Evolutionary conservation across 2,888 invertebrate genomes (phyloP).

Genomic region (Ferdinandea cuprea): DNA sequence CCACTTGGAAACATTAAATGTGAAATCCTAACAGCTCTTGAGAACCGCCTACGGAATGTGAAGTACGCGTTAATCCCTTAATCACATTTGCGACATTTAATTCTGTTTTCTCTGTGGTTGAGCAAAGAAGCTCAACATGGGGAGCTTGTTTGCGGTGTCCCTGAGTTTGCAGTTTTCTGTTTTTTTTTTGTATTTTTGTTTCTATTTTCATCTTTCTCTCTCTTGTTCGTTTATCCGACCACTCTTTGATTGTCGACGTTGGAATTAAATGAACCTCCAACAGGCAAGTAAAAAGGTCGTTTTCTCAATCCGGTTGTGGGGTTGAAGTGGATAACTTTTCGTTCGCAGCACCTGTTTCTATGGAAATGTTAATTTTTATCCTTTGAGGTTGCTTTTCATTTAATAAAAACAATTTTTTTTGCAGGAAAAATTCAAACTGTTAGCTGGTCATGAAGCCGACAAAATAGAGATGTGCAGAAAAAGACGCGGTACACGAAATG

Average conservation of each 20-base stretch:
- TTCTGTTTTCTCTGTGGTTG: constrained; percentile 70
- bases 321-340: too few relatives aligned
- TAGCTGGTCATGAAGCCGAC: constrained; percentile 8
- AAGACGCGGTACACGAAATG: background rate
- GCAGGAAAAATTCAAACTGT: background rate
- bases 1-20: constrained; percentile 39
- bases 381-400: background rate
- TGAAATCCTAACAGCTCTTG: constrained; percentile 35
- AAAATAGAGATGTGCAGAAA: background rate
- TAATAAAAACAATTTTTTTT: background rate
- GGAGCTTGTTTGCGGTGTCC: constrained; percentile 44
- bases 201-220: constrained; percentile 11
- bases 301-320: background rate
- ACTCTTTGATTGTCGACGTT: constrained; percentile 36
- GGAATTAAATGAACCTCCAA: constrained; percentile 47
- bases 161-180: constrained; percentile 53
- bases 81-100: constrained; percentile 78
- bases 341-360: constrained; percentile 25
- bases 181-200: too few relatives aligned
- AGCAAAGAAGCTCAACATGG: constrained; percentile 37
- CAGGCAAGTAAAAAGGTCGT: constrained; percentile 13
- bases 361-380: constrained; percentile 44
- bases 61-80: constrained; percentile 79
- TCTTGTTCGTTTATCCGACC: background rate
- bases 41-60: constrained; percentile 50